A percentile compares a stretch with the other conserved stretches of the same genome.
Evolutionary conservation across 2,797 vertebrate genomes (phyloP).

Genomic region (Euphonia xanthogaster): DNA sequence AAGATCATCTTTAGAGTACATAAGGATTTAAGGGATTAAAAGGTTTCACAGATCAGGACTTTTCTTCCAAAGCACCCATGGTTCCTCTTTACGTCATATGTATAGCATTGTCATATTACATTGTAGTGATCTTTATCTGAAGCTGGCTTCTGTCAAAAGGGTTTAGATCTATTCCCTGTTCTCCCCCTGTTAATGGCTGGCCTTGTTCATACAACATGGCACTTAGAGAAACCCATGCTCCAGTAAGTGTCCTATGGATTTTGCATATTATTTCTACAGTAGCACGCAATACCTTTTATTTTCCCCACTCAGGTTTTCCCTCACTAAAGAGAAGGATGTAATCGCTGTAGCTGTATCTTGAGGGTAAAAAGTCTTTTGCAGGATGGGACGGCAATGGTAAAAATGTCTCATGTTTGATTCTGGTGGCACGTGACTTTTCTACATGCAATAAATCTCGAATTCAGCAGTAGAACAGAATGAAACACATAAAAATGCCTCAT

Average conservation of each 20-base stretch:
- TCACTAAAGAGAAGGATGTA: not conserved
- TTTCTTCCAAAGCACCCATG: not conserved
- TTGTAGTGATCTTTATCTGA: not conserved
- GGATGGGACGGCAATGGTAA: not conserved
- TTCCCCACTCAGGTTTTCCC: not conserved
- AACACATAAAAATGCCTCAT: not conserved
- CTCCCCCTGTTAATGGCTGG: not conserved
- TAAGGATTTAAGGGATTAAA: not conserved
- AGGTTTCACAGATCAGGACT: not conserved
- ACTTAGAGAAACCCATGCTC: not conserved
- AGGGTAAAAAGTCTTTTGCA: not conserved
- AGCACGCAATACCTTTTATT: rapidly evolving
- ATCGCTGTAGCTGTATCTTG: not conserved
- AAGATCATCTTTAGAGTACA: not conserved
- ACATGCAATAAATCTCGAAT: not conserved
- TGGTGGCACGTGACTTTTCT: not conserved
- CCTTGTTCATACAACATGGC: rapidly evolving
- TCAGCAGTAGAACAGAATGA: not conserved
- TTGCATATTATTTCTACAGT: not conserved
- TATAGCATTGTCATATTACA: not conserved
- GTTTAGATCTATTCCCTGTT: not conserved
- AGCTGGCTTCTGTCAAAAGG: not conserved
- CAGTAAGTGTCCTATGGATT: rapidly evolving
- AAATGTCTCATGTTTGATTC: not conserved
- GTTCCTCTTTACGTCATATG: not conserved